These are phyloP conservation scores for Drosophila tani DNA, from an alignment of 1,140 invertebrate species.

Conservation along the genomic window DNA sequence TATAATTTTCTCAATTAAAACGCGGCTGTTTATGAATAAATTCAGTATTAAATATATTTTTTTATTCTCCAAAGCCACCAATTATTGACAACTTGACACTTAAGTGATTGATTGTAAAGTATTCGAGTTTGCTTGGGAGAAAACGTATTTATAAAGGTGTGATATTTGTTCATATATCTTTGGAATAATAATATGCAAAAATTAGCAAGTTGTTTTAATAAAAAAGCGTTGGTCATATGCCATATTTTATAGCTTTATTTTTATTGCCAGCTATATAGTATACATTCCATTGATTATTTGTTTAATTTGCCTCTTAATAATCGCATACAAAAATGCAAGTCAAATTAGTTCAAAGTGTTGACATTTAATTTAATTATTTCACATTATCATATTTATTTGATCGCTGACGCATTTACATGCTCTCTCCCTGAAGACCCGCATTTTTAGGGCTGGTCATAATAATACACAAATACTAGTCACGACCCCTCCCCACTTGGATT, in stretches of 20 bases:
- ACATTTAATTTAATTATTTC: not conserved
- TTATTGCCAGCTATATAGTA: not conserved
- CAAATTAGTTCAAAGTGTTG: not conserved
- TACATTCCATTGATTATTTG: not conserved
- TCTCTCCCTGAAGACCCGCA: conserved; percentile 10
- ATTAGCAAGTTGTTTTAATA: not conserved
- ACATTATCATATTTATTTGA: conserved; percentile 3
- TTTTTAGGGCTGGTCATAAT: conserved; percentile 37
- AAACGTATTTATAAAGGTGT: not conserved
- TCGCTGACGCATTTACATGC: not conserved
- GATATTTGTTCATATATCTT: not conserved
- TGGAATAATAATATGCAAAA: not conserved
- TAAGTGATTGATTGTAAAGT: not conserved
- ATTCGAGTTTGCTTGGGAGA: not conserved
- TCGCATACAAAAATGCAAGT: not conserved
- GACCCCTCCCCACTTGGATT: conserved; percentile 34
- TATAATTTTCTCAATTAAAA: not conserved
- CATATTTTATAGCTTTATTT: not conserved
- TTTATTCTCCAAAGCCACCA: not conserved
- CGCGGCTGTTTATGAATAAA: not conserved
- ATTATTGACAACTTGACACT: not conserved
- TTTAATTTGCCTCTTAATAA: conserved; percentile 13
- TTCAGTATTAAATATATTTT: not conserved
- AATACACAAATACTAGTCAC: conserved; percentile 14
- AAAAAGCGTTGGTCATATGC: not conserved